Base-by-base conservation (phyloP, 2,888 invertebrate species). In the Phalangium opilio region DNA sequence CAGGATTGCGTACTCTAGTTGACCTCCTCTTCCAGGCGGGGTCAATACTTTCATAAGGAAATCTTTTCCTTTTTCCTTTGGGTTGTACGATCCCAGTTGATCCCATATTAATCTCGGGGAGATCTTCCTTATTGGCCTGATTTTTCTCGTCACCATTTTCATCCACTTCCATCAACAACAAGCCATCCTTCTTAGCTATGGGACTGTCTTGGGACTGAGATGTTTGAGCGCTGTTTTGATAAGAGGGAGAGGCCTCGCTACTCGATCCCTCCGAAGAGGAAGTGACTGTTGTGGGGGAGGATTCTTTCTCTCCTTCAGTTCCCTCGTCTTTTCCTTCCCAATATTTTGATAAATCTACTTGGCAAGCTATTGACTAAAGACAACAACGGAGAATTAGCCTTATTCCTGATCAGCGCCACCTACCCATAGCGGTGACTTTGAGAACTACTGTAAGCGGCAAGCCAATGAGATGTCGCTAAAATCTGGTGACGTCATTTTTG, bases 321-420 rank as follows among this genome's bases (percentile, higher is more conserved):
- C 17, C 12, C 7, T 48, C 42, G 3, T 18, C 40, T 10, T 38
- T 35, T 17, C 19, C 41, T 15, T 49, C 52, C n/a, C 51, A 33
- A 34, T 54, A 57, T 41, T 45, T 50, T 5, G 55, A 49, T 20
- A 63, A 51, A 49, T 63, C 59, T 15, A 63, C 53, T 41, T 55
- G 52, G 20, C 61, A 56, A n/a, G 58, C 57, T 48, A 62, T 54
- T 49, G 62, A 63, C 64, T 64, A 51, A 35, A 58, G 57, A 38
- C 40, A 20, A 35, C 18, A 34, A 33, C 17, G 10, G 33, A 19
- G n/a, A n/a, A n/a, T n/a, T n/a, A n/a, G n/a, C n/a, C n/a, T n/a
- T n/a, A n/a, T n/a, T n/a, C n/a, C n/a, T n/a, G n/a, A n/a, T n/a
- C n/a, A n/a, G n/a, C n/a, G n/a, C n/a, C n/a, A n/a, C n/a, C n/a